phyloP scores from a whole-genome alignment of 2,113 vertebrate genomes.

The Kryptolebias marmoratus region DNA sequence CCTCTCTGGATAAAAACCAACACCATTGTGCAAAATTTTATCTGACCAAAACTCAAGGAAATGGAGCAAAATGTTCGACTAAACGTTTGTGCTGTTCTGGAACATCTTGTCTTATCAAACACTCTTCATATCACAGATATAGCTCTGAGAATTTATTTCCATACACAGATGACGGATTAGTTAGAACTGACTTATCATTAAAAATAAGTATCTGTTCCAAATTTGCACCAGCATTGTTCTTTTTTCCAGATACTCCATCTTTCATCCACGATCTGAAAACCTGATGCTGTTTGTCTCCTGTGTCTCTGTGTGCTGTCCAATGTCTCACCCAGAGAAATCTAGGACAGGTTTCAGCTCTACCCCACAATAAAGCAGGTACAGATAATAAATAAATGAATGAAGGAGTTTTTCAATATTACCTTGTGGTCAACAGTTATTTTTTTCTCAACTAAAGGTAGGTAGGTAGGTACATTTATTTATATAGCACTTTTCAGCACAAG shows the following conservation, averaged over 20 bases:
- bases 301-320: background rate
- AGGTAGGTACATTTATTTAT: too few relatives aligned
- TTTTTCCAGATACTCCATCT: too few relatives aligned
- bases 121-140: background rate
- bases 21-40: background rate
- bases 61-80: background rate
- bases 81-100: background rate
- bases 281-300: background rate
- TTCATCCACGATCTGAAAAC: background rate
- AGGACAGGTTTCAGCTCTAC: background rate
- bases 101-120: background rate
- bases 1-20: background rate
- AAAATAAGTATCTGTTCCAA: background rate
- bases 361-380: background rate
- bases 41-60: background rate
- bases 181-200: background rate
- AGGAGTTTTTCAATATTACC: too few relatives aligned
- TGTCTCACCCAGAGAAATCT: background rate
- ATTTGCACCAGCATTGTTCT: background rate
- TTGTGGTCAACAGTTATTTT: too few relatives aligned
- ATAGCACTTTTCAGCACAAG: too few relatives aligned
- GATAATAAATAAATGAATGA: background rate
- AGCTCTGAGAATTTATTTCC: background rate
- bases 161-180: background rate
- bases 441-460: too few relatives aligned